A percentile compares a stretch with the other conserved stretches of the same genome.
Evolutionary conservation across 2,113 vertebrate genomes (phyloP).

Genomic region (Dissostichus mawsoni): DNA sequence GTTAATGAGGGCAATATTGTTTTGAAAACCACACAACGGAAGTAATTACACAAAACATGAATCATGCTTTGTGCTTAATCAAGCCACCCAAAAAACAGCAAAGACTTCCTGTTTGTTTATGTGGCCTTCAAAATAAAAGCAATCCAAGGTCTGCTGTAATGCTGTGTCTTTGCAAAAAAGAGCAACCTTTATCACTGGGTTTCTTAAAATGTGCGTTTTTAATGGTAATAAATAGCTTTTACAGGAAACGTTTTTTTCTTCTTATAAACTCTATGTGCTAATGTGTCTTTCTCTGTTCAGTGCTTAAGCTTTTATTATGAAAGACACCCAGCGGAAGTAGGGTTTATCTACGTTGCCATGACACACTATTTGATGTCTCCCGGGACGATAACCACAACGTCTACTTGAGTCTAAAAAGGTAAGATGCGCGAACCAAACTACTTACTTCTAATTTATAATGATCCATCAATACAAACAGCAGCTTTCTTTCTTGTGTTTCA

Average conservation of each 20-base stretch:
- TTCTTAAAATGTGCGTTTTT: background rate
- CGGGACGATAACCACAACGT: background rate
- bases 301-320: conserved; percentile 1
- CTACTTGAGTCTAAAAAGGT: background rate
- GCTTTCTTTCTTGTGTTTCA: background rate
- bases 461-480: background rate
- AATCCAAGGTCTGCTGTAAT: background rate
- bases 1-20: background rate
- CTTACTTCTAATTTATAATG: background rate
- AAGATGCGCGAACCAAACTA: background rate
- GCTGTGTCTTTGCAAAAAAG: too few species aligned
- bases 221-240: background rate
- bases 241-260: background rate
- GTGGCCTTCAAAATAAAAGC: conserved; percentile 19
- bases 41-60: background rate
- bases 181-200: background rate
- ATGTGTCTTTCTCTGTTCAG: background rate
- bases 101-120: background rate
- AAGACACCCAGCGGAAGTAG: background rate
- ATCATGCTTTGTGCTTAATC: background rate
- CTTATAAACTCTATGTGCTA: background rate
- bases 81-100: background rate
- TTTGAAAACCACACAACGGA: conserved; percentile 17
- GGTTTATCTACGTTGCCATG: background rate
- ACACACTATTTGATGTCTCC: background rate